phyloP scores from a whole-genome alignment of 2,113 vertebrate genomes.

The Grammomys surdaster region DNA sequence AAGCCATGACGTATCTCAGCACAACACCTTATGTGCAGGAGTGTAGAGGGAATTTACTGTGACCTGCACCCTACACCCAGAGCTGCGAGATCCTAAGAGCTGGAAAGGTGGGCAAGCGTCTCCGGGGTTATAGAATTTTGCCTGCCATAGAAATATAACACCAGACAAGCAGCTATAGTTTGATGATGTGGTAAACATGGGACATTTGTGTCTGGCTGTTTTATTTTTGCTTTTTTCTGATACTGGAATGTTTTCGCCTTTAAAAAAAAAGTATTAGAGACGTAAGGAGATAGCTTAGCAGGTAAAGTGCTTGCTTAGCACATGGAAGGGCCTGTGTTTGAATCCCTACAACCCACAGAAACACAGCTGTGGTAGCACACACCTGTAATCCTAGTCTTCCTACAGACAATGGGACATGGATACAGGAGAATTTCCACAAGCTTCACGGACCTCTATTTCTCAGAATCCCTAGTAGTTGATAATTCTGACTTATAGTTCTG shows the following conservation, averaged over 20 bases:
- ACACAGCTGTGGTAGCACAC: neutral
- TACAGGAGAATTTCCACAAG: neutral
- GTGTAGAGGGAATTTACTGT: neutral
- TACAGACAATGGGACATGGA: neutral
- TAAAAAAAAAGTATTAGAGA: neutral
- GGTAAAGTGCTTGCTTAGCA: neutral
- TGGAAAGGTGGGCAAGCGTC: neutral
- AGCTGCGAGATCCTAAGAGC: neutral
- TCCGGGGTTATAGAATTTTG: neutral
- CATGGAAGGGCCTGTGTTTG: neutral
- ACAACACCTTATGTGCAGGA: fast-evolving
- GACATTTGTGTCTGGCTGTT: slow-evolving; percentile 9
- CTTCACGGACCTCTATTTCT: neutral
- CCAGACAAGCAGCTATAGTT: neutral
- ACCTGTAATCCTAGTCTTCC: neutral
- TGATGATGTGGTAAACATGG: neutral
- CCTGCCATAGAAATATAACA: neutral
- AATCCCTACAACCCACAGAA: neutral
- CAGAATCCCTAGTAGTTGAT: neutral
- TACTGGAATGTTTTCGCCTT: neutral
- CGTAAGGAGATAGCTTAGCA: neutral
- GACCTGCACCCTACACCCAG: neutral
- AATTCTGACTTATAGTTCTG: neutral
- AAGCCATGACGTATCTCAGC: neutral
- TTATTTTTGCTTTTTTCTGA: neutral